Conservation (phyloP, 2,888 invertebrate genomes). For the Watsonalla cultraria region DNA sequence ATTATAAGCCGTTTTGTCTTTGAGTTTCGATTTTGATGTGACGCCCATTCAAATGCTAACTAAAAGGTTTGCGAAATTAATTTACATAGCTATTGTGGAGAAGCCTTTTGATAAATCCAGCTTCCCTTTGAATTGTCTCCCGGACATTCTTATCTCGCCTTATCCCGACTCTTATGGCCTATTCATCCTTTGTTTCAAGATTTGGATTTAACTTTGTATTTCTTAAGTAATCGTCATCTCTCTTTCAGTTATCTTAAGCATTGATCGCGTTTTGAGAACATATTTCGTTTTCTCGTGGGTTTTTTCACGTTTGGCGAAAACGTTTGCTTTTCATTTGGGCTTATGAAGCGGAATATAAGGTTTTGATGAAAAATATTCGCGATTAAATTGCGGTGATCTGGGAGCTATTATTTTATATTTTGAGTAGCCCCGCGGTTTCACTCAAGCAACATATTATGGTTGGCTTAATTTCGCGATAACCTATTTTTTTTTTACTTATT, state of each 20-base stretch:
- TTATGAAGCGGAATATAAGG: not conserved
- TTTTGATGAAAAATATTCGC: too few relatives aligned
- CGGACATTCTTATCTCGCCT: slow-evolving; percentile 50
- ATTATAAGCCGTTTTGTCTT: slow-evolving; percentile 44
- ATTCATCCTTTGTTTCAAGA: slow-evolving; percentile 52
- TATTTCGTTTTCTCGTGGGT: slow-evolving; percentile 9
- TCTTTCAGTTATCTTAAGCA: slow-evolving; percentile 22
- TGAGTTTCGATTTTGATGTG: slow-evolving; percentile 1
- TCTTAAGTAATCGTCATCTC: slow-evolving; percentile 40
- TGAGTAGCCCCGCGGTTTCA: too few relatives aligned
- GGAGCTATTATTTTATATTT: too few relatives aligned
- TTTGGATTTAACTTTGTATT: slow-evolving; percentile 44
- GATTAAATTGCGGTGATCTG: too few relatives aligned
- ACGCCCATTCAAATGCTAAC: slow-evolving; percentile 51
- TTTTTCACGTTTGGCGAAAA: not conserved
- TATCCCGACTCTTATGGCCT: slow-evolving; percentile 36
- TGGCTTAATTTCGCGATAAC: too few relatives aligned
- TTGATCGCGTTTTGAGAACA: slow-evolving; percentile 20
- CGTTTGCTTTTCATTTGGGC: not conserved
- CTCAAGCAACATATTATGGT: too few relatives aligned
- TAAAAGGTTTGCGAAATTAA: slow-evolving; percentile 64
- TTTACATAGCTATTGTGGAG: slow-evolving; percentile 63
- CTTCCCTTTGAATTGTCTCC: slow-evolving; percentile 31
- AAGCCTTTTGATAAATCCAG: slow-evolving; percentile 57
- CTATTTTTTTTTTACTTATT: too few relatives aligned